Evolutionary conservation across 2,888 invertebrate species (phyloP).

Genomic region (Agonum fuliginosum): DNA sequence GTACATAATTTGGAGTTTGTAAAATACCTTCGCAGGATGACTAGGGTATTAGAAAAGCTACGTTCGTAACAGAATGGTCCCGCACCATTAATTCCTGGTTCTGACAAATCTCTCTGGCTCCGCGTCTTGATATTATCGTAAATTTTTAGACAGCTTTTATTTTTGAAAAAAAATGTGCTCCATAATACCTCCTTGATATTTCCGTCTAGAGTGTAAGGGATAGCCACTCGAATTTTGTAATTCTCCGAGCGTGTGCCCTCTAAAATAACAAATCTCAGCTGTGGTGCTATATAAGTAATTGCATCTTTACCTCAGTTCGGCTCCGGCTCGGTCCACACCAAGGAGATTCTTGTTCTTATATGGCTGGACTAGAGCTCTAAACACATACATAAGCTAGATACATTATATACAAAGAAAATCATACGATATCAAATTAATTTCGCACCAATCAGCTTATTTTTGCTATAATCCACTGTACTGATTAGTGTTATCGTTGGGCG

Average conservation of each 20-base stretch:
- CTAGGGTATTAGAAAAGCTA: constrained; percentile 1
- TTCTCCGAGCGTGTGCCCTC: constrained; percentile 26
- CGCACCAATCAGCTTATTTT: constrained; percentile 10
- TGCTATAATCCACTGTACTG: no score
- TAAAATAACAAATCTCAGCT: constrained; percentile 45
- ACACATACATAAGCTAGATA: constrained; percentile 1
- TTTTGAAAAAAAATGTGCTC: constrained; percentile 42
- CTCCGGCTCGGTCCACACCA: constrained; percentile 9
- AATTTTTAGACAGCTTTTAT: constrained; percentile 41
- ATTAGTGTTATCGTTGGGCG: no score
- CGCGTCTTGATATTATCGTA: constrained; percentile 30
- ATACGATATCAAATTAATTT: constrained; percentile 20
- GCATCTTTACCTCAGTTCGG: constrained; percentile 35
- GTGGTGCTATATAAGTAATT: constrained; percentile 38
- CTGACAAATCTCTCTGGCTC: constrained; percentile 32
- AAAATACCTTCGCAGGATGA: neutral
- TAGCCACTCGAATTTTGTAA: constrained; percentile 45
- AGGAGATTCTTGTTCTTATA: constrained; percentile 35
- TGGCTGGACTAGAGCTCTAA: constrained; percentile 13
- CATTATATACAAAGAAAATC: constrained; percentile 28
- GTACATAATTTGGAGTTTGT: no score
- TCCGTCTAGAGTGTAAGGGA: constrained; percentile 37
- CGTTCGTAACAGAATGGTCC: neutral
- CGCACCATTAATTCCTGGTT: constrained; percentile 26
- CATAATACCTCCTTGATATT: constrained; percentile 40